phyloP scores from a whole-genome alignment of 2,888 invertebrate species.

The Sesia bembeciformis region DNA sequence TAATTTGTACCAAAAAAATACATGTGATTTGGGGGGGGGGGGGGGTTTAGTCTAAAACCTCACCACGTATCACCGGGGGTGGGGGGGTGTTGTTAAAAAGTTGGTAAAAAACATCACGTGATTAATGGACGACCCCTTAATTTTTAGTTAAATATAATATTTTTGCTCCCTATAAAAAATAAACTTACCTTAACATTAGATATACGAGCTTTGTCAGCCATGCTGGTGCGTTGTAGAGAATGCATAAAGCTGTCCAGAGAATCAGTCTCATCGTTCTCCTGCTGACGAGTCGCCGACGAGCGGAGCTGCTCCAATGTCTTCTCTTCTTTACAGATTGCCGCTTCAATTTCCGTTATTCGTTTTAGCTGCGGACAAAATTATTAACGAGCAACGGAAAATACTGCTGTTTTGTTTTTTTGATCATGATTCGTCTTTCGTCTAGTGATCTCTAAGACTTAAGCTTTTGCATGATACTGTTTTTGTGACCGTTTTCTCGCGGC shows the following conservation, averaged over 20 bases:
- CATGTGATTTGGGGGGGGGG: no score
- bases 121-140: no score
- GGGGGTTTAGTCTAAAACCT: no score
- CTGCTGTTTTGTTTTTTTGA: neutral
- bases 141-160: no score
- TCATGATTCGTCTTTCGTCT: neutral
- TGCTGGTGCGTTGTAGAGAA: constrained; percentile 71
- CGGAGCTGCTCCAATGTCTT: constrained; percentile 42
- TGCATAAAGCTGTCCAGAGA: constrained; percentile 90
- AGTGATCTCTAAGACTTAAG: neutral
- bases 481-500: no score
- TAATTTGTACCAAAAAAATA: no score
- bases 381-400: neutral
- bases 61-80: no score
- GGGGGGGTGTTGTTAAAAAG: no score
- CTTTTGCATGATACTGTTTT: no score
- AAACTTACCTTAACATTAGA: constrained; percentile 62
- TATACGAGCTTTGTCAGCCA: constrained; percentile 78
- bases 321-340: constrained; percentile 53
- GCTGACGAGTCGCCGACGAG: constrained; percentile 21
- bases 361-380: constrained; percentile 59
- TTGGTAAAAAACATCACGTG: no score
- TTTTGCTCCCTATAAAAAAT: no score
- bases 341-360: constrained; percentile 78
- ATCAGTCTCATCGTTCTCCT: constrained; percentile 71